A percentile compares a stretch with the other conserved stretches of the same genome.
phyloP scores from a whole-genome alignment of 2,888 invertebrate species.

The Stegana nigrithorax region DNA sequence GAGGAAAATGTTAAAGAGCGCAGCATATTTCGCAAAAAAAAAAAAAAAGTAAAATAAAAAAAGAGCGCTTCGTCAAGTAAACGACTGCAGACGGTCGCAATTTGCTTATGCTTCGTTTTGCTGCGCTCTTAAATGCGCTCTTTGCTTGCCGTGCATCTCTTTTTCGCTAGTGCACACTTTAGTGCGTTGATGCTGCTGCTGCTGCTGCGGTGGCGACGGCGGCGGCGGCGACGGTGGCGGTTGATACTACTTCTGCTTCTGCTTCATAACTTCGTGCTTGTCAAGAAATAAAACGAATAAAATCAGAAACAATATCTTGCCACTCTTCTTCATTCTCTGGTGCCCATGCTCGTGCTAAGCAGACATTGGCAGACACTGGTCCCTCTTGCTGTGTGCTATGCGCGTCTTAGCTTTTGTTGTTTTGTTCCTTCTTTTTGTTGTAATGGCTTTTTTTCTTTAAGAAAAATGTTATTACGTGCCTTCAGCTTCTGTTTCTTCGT shows the following conservation, averaged over 20 bases:
- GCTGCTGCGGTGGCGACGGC: too few relatives aligned
- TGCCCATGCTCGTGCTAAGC: slow-evolving; percentile 25
- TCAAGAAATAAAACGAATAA: slow-evolving; percentile 51
- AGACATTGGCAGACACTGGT: background rate
- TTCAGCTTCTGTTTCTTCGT: background rate
- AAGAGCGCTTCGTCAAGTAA: background rate
- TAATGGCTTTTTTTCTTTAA: slow-evolving; percentile 23
- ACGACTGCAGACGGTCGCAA: background rate
- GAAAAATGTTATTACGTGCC: slow-evolving; percentile 16
- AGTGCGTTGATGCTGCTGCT: too few relatives aligned
- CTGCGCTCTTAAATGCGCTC: slow-evolving; percentile 30
- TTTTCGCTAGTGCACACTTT: too few relatives aligned
- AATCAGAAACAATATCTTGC: slow-evolving; percentile 62
- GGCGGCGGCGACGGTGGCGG: too few relatives aligned
- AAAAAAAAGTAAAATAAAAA: background rate
- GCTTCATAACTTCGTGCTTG: too few relatives aligned
- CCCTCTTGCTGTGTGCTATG: background rate
- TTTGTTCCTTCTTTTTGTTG: slow-evolving; percentile 13
- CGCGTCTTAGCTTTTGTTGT: background rate
- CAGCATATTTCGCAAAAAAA: background rate
- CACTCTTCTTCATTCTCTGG: background rate
- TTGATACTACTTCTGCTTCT: too few relatives aligned
- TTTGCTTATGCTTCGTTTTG: slow-evolving; percentile 8
- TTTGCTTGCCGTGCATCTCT: too few relatives aligned
- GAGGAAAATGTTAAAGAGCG: background rate